Conservation (phyloP, 2,113 vertebrate genomes). For the Tenebrosternarchus preto region DNA sequence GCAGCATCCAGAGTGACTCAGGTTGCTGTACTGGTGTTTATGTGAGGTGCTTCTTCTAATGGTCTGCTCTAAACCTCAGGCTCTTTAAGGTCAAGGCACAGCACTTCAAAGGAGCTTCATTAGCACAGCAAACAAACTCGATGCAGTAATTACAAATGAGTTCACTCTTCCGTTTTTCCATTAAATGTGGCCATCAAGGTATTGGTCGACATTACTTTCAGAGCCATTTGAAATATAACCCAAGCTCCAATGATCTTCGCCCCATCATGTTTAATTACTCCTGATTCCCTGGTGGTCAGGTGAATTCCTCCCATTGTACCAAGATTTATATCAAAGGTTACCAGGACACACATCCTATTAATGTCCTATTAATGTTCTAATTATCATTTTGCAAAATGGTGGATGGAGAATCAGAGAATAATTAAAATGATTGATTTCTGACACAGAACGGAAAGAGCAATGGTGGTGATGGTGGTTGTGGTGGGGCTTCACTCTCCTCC, state of each 20-base stretch:
- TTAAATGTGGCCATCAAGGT: constrained; percentile 6
- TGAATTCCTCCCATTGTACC: constrained; percentile 61
- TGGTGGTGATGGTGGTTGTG: constrained; percentile 20
- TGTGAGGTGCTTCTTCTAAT: constrained; percentile 59
- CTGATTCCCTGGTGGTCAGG: constrained; percentile 63
- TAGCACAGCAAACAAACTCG: constrained; percentile 36
- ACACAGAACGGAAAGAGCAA: constrained; percentile 60
- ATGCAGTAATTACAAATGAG: constrained; percentile 30
- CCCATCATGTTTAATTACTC: constrained; percentile 64
- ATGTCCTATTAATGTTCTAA: constrained; percentile 73
- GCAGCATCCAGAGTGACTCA: constrained; percentile 60
- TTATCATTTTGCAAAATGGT: constrained; percentile 67
- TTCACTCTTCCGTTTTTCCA: not conserved
- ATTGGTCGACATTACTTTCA: constrained; percentile 33
- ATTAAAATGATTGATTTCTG: constrained; percentile 74
- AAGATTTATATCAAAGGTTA: constrained; percentile 77
- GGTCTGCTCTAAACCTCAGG: constrained; percentile 55
- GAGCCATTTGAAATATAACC: constrained; percentile 58
- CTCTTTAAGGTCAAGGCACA: constrained; percentile 65
- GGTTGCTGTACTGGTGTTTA: constrained; percentile 61
- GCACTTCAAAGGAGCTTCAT: constrained; percentile 38
- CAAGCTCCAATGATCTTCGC: constrained; percentile 57
- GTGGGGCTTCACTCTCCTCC: constrained; percentile 59
- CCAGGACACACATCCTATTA: constrained; percentile 70
- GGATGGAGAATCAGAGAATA: constrained; percentile 66